A percentile compares a stretch with the other conserved stretches of the same genome.
Evolutionary conservation across 2,797 vertebrate genomes (phyloP).

Genomic region (Darevskia mixta): DNA sequence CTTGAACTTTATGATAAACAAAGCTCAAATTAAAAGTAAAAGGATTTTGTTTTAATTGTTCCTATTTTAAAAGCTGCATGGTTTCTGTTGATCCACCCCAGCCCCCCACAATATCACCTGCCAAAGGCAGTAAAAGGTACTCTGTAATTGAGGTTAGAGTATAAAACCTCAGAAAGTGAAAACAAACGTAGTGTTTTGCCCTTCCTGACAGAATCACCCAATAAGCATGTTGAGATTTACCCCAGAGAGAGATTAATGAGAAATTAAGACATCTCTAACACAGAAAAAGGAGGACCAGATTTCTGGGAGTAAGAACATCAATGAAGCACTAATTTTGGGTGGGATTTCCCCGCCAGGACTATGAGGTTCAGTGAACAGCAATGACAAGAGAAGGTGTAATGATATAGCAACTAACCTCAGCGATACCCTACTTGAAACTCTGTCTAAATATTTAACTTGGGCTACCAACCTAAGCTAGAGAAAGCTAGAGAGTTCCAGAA

Average conservation of each 20-base stretch:
- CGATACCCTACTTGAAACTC: neutral
- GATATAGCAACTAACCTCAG: neutral
- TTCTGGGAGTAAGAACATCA: neutral
- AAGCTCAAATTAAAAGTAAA: neutral
- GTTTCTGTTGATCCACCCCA: too few relatives aligned
- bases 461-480: too few relatives aligned
- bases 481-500: too few relatives aligned
- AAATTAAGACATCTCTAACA: too few relatives aligned
- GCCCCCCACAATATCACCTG: too few relatives aligned
- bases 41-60: neutral
- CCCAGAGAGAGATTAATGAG: neutral
- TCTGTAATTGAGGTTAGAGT: neutral
- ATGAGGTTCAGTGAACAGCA: neutral
- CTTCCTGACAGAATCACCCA: neutral
- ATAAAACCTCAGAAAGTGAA: neutral
- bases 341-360: neutral
- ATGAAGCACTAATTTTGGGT: neutral
- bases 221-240: neutral
- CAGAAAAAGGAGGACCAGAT: neutral
- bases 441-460: neutral
- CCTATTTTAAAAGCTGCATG: neutral
- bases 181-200: neutral
- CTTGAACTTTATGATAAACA: neutral
- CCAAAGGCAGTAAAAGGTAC: neutral
- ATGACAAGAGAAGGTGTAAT: neutral